phyloP scores from a whole-genome alignment of 2,888 invertebrate species.

The Euplagia quadripunctaria region DNA sequence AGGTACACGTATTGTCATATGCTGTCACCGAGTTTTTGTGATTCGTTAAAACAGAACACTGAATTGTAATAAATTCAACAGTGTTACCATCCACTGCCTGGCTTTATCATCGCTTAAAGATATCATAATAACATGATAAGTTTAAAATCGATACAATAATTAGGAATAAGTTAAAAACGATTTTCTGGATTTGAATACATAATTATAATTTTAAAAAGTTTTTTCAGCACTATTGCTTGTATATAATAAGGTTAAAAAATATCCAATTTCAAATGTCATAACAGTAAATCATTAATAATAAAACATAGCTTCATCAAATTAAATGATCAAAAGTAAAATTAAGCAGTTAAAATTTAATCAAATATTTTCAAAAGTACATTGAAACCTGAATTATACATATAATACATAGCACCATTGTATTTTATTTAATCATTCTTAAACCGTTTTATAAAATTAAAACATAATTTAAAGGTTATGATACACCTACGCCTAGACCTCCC shows the following conservation, averaged over 20 bases:
- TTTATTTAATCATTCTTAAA: conserved; percentile 10
- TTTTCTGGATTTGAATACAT: too few species aligned
- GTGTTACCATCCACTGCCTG: too few species aligned
- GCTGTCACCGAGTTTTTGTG: too few species aligned
- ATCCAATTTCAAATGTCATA: not conserved
- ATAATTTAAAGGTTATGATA: conserved; percentile 7
- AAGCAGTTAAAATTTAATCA: conserved; percentile 6
- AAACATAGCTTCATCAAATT: not conserved
- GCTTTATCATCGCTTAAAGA: too few species aligned
- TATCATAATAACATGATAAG: too few species aligned
- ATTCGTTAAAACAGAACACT: too few species aligned
- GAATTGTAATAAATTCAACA: too few species aligned
- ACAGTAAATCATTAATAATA: not conserved
- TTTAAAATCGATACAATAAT: too few species aligned
- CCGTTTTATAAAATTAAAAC: conserved; percentile 18
- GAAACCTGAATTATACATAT: not conserved
- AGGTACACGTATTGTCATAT: too few species aligned
- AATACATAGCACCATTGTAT: conserved; percentile 3
- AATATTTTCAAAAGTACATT: conserved; percentile 5
- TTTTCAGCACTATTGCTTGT: not conserved
- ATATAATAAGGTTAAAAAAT: not conserved
- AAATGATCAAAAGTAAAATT: conserved; percentile 7
- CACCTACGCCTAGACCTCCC: conserved; percentile 22
- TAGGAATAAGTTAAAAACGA: too few species aligned
- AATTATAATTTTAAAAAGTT: too few species aligned